phyloP scores from a whole-genome alignment of 2,888 invertebrate genomes.

The Micropterix aruncella region DNA sequence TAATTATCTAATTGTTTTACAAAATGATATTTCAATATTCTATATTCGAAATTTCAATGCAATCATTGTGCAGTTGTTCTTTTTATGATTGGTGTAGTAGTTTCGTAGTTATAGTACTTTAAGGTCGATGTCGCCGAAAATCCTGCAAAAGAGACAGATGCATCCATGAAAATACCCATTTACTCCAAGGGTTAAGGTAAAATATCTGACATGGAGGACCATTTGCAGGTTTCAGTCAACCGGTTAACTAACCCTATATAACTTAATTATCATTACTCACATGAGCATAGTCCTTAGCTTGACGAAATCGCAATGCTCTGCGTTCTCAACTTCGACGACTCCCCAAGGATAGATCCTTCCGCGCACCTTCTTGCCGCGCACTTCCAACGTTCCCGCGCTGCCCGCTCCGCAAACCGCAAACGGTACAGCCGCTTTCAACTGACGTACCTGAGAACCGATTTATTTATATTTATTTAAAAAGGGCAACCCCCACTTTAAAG shows the following conservation, averaged over 20 bases:
- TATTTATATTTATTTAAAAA: too few relatives aligned
- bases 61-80: too few relatives aligned
- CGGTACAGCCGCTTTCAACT: slow-evolving; percentile 86
- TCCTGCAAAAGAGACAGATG: too few relatives aligned
- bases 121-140: too few relatives aligned
- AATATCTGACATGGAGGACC: not conserved
- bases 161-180: too few relatives aligned
- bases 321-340: slow-evolving; percentile 96
- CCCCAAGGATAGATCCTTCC: slow-evolving; percentile 97
- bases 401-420: slow-evolving; percentile 98
- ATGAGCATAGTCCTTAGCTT: slow-evolving; percentile 94
- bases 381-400: slow-evolving; percentile 80
- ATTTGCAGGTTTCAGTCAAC: slow-evolving; percentile 6
- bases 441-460: slow-evolving; percentile 46
- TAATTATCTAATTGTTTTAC: too few relatives aligned
- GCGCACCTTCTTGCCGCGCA: slow-evolving; percentile 82
- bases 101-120: too few relatives aligned
- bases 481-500: too few relatives aligned
- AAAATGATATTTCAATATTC: too few relatives aligned
- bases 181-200: not conserved
- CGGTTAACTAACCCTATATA: too few relatives aligned
- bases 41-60: too few relatives aligned
- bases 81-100: too few relatives aligned
- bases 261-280: slow-evolving; percentile 31
- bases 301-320: slow-evolving; percentile 96